A percentile compares a stretch with the other conserved stretches of the same genome.
These are phyloP conservation scores for Idaea dimidiata DNA, from an alignment of 2,888 invertebrate genomes.

Conservation along the genomic window DNA sequence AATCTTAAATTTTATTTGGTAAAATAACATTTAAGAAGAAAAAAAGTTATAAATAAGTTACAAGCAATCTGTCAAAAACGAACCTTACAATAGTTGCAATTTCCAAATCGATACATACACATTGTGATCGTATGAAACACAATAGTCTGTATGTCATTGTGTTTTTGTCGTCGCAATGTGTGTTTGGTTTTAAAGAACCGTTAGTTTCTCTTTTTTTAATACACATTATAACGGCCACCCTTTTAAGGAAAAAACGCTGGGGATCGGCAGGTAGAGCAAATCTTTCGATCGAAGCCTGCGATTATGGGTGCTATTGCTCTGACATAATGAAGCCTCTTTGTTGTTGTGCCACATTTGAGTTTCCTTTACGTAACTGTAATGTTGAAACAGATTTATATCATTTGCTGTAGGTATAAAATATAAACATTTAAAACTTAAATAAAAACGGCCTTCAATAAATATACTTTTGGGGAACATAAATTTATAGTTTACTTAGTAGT, in stretches of 20 bases:
- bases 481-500: too few relatives aligned
- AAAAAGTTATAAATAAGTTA: too few relatives aligned
- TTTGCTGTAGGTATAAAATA: slow-evolving; percentile 8
- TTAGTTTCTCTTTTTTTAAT: slow-evolving; percentile 63
- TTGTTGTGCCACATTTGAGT: slow-evolving; percentile 52
- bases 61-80: background rate
- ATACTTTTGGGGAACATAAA: too few relatives aligned
- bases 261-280: slow-evolving; percentile 72
- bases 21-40: too few relatives aligned
- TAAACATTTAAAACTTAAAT: slow-evolving; percentile 4
- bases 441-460: too few relatives aligned
- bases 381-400: slow-evolving; percentile 8
- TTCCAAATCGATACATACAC: slow-evolving; percentile 39
- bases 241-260: slow-evolving; percentile 59
- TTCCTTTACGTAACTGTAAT: slow-evolving; percentile 60
- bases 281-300: slow-evolving; percentile 63
- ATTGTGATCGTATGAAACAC: slow-evolving; percentile 65
- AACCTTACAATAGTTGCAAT: slow-evolving; percentile 6
- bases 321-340: slow-evolving; percentile 54
- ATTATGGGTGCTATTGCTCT: slow-evolving; percentile 60
- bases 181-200: slow-evolving; percentile 68
- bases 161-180: slow-evolving; percentile 73
- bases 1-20: too few relatives aligned
- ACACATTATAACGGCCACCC: slow-evolving; percentile 68
- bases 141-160: slow-evolving; percentile 69